These are phyloP conservation scores for Hirtodrosophila cameraria DNA, from an alignment of 2,888 invertebrate species.

Conservation along the genomic window DNA sequence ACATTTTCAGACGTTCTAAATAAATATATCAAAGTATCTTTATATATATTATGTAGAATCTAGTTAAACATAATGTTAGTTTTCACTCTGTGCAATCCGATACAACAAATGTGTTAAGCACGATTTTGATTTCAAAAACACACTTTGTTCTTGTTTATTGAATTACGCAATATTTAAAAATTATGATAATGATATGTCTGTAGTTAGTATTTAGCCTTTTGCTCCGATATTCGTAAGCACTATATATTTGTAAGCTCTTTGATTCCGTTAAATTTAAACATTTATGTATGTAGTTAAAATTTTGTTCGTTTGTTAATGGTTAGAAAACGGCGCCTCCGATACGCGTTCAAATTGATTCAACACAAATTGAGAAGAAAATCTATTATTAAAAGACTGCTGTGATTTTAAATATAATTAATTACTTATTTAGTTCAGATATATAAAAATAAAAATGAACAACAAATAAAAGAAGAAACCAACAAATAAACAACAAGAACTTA, in stretches of 20 bases:
- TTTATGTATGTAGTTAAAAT: slow-evolving; percentile 52
- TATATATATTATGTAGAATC: slow-evolving; percentile 32
- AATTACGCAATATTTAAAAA: slow-evolving; percentile 17
- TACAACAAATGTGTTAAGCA: slow-evolving; percentile 21
- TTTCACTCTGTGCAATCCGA: slow-evolving; percentile 47
- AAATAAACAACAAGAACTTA: slow-evolving; percentile 65
- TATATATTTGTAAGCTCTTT: slow-evolving; percentile 56
- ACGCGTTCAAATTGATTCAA: slow-evolving; percentile 48
- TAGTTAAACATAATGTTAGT: slow-evolving; percentile 39
- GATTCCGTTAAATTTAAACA: slow-evolving; percentile 64
- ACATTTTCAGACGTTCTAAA: slow-evolving; percentile 50
- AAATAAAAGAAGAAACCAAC: slow-evolving; percentile 38
- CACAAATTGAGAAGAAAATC: slow-evolving; percentile 73
- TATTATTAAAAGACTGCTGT: slow-evolving; percentile 83
- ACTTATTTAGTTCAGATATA: slow-evolving; percentile 64
- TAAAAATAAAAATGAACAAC: slow-evolving; percentile 40
- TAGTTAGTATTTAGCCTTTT: slow-evolving; percentile 66
- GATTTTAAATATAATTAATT: slow-evolving; percentile 82
- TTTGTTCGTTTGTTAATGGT: slow-evolving; percentile 62
- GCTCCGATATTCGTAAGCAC: slow-evolving; percentile 59
- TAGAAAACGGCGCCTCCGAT: slow-evolving; percentile 42
- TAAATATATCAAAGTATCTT: slow-evolving; percentile 19
- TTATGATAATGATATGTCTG: slow-evolving; percentile 41
- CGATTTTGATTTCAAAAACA: slow-evolving; percentile 32
- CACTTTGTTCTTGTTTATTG: slow-evolving; percentile 32